Evolutionary conservation across 1,140 invertebrate genomes (phyloP), one percentile per base, ranked within the genome.

Genomic region (Saccostrea glomerata): DNA sequence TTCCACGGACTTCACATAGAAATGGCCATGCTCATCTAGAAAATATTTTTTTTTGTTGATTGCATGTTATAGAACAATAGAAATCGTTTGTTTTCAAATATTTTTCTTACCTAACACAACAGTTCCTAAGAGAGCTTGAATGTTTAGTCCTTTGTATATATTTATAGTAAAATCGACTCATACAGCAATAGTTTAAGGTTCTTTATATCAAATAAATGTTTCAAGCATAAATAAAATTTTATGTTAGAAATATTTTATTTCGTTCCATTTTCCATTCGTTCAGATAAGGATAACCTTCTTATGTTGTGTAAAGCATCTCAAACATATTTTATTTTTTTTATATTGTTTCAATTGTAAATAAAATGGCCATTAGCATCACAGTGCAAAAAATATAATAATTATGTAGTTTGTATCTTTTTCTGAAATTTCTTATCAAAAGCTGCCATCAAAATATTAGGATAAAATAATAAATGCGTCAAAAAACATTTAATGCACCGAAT

Each of bases 1-100:
- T 25, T 87, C 88, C 20, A 88, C 82, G 6, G 90, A 85, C 58
- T 91, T 89, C 23, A 91, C 89, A 85, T 89, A 89, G 54, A 91
- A 91, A 55, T 91, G 90, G 17, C 90, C 90, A 70, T 87, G 66
- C 17, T 86, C 89, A 86, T 91, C 90, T 91, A 23, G 87, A 58
- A 13, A 54, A 63, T 12, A 63, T 2, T 11, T 60, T 60, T 47
- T 47, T 9, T 9, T 47, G 47, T 47, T 7, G 47, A 66, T 20
- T 20, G 60, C n/a, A 66, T 47, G 20, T 66, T 20, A 66, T 0
- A 77, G n/a, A 36, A 30, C 23, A 36, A 30, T 30, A 77, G 3
- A 9, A 47, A 47, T 47, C 1, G 9, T 30, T 77, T 36, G 70
- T 40, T 36, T 15, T 11, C 5, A 36, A 36, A 30, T 30, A 17